Evolutionary conservation across 2,888 invertebrate genomes (phyloP).

Genomic region (Bombyx huttoni): DNA sequence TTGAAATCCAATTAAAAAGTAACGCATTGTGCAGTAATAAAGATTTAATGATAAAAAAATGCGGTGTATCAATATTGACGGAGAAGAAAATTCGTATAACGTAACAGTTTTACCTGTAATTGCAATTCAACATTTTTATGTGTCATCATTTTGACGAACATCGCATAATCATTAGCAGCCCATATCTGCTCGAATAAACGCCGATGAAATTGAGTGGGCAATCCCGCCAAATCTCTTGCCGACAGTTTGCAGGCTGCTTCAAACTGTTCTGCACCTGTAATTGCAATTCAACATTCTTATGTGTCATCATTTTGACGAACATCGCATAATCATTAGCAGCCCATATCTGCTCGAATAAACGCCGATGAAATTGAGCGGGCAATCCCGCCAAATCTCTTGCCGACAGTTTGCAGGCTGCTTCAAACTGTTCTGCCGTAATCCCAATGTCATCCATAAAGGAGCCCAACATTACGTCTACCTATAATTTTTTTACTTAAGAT

Average conservation of each 20-base stretch:
- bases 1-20: no score
- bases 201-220: slow-evolving; percentile 74
- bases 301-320: slow-evolving; percentile 93
- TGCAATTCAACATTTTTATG: slow-evolving; percentile 93
- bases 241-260: slow-evolving; percentile 80
- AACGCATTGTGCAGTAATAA: no score
- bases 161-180: slow-evolving; percentile 92
- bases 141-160: slow-evolving; percentile 94
- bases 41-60: no score
- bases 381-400: slow-evolving; percentile 60
- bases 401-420: slow-evolving; percentile 78
- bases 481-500: slow-evolving; percentile 4
- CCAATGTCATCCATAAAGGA: slow-evolving; percentile 95
- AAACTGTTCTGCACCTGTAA: slow-evolving; percentile 84
- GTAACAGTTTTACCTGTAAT: slow-evolving; percentile 55
- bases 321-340: slow-evolving; percentile 93
- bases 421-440: slow-evolving; percentile 89
- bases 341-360: slow-evolving; percentile 84
- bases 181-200: slow-evolving; percentile 83
- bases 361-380: slow-evolving; percentile 73
- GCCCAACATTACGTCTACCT: slow-evolving; percentile 91
- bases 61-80: no score
- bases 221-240: slow-evolving; percentile 54
- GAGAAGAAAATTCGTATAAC: no score
- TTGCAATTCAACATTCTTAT: slow-evolving; percentile 92